Conservation (phyloP, 1,140 invertebrate species). For the Nebria ingens region DNA sequence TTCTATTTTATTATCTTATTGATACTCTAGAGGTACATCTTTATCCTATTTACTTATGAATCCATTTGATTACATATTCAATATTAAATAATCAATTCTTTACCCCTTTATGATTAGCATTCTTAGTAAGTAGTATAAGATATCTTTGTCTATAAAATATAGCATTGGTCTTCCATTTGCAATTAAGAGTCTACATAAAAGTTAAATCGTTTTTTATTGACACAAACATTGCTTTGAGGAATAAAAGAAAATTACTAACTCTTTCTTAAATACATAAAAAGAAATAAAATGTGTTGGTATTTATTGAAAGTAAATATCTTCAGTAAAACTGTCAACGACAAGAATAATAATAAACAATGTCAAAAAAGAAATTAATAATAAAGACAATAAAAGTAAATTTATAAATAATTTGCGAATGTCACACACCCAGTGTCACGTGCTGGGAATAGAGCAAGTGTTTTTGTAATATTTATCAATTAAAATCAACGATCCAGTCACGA, state of each 20-base stretch:
- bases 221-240: neutral
- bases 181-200: neutral
- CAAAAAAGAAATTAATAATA: too few species aligned
- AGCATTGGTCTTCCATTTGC: neutral
- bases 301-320: too few species aligned
- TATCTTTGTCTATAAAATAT: neutral
- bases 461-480: too few species aligned
- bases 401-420: too few species aligned
- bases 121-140: neutral
- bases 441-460: too few species aligned
- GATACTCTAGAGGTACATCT: neutral
- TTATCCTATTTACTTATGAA: conserved; percentile 1
- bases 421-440: too few species aligned
- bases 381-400: too few species aligned
- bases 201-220: neutral
- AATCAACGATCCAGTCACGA: too few species aligned
- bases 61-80: neutral
- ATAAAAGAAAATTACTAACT: neutral
- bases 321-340: too few species aligned
- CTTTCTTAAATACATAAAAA: neutral
- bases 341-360: too few species aligned
- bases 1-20: neutral
- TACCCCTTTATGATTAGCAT: neutral
- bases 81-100: neutral
- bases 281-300: too few species aligned